Conservation (phyloP, 2,113 vertebrate species). For the Ellobius talpinus region DNA sequence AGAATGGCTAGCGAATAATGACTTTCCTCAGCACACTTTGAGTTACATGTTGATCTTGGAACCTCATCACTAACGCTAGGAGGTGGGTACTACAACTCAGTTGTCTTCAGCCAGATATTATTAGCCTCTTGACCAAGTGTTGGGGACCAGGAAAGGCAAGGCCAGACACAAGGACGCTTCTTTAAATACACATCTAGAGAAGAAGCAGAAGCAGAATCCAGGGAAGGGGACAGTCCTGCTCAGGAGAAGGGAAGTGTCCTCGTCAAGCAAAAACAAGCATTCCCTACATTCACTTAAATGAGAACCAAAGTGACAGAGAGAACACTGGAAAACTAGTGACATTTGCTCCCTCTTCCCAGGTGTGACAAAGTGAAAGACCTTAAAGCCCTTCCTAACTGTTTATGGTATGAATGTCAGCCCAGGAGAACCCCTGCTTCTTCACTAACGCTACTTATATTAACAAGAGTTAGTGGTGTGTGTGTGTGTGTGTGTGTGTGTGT, state of each 20-base stretch:
- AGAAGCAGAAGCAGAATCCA: background rate
- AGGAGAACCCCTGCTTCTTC: background rate
- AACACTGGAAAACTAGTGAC: background rate
- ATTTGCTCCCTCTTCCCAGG: background rate
- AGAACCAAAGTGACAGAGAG: background rate
- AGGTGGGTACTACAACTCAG: background rate
- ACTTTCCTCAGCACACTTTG: constrained; percentile 8
- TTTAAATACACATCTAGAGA: background rate
- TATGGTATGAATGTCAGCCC: background rate
- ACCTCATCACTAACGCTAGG: background rate
- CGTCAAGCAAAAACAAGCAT: background rate
- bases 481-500: background rate
- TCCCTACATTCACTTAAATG: background rate
- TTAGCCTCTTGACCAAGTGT: background rate
- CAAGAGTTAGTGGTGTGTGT: background rate
- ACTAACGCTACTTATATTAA: background rate
- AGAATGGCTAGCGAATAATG: constrained; percentile 21
- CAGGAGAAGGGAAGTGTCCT: background rate
- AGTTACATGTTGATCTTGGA: background rate
- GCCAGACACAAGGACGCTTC: background rate
- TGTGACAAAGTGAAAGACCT: background rate
- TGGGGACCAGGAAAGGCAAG: background rate
- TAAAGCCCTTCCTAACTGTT: background rate
- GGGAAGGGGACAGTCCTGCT: background rate
- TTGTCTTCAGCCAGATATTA: background rate